These are phyloP conservation scores for Pocillopora meandrina DNA, from an alignment of 92 coral and sea anemone genomes.

Conservation along the genomic window DNA sequence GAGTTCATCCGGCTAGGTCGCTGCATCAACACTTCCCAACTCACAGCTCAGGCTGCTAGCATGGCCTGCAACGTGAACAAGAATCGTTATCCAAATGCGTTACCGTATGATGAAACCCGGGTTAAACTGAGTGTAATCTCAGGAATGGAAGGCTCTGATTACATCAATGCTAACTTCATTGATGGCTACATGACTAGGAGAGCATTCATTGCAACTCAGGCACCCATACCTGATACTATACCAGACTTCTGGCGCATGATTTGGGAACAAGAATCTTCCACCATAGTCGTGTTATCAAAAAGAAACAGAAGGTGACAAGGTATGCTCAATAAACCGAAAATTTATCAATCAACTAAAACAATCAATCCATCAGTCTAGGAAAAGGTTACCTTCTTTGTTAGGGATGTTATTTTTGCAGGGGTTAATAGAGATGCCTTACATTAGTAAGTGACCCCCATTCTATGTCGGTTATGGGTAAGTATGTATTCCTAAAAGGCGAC, in stretches of 20 bases:
- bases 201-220: constrained; percentile 97
- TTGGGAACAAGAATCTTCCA: constrained; percentile 88
- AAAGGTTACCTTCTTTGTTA: too few relatives aligned
- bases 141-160: constrained; percentile 92
- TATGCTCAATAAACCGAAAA: constrained; percentile 3
- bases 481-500: too few relatives aligned
- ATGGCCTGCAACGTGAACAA: constrained; percentile 81
- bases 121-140: constrained; percentile 69
- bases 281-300: constrained; percentile 91
- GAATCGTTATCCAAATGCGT: constrained; percentile 92
- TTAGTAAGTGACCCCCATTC: too few relatives aligned
- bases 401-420: too few relatives aligned
- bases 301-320: constrained; percentile 90
- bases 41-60: constrained; percentile 74
- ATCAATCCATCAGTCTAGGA: too few relatives aligned
- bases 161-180: constrained; percentile 88
- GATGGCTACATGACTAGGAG: constrained; percentile 89
- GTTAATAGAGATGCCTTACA: too few relatives aligned
- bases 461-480: too few relatives aligned
- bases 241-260: constrained; percentile 97
- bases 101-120: constrained; percentile 89
- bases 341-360: too few relatives aligned
- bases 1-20: constrained; percentile 83
- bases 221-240: constrained; percentile 95
- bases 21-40: constrained; percentile 51